Evolutionary conservation across 2,888 invertebrate species (phyloP), one percentile per base, ranked within the genome.

Genomic region (Dynastes maya): DNA sequence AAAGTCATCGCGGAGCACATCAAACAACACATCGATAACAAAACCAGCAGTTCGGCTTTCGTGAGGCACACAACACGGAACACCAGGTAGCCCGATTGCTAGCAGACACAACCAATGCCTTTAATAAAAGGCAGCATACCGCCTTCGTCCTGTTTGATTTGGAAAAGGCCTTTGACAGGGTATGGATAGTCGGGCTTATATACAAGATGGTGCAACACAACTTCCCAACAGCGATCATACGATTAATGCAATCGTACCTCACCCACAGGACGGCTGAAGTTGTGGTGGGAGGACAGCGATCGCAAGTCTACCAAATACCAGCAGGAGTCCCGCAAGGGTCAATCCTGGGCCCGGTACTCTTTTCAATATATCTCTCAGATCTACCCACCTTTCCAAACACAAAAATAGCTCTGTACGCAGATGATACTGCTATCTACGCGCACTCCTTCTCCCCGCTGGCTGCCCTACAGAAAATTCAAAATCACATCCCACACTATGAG

Each of bases 271-370:
- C 27, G 4, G 16, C 6, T 27, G 2, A 3, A 1, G 61, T 61
- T 1, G 27, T 6, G 27, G 5, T 61, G 3, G 2, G 4, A 5
- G 27, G 27, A 1, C 1, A 6, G 4, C 8, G 22, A 2, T 61
- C 61, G 3, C 11, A 9, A 9, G 1, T 3, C 1, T 11, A 11
- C 3, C 6, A 6, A 11, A 5, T 22, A 5, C 1, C 9, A 29
- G 61, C 61, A 16, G 61, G 61, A 27, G 61, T 61, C 9, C 61
- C 61, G 13, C 61, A 61, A 9, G 61, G 61, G 8, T 61, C 61
- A 22, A 11, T 22, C 27, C 22, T 61, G 0, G 29, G 61, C 1
- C 61, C 61, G 0, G 11, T 11, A 1, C 27, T 61, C 1, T 61
- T 27, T 27, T 27, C 16, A 11, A 27, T 61, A 22, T 61, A 65